Evolutionary conservation across 1,140 invertebrate species (phyloP).

Genomic region (Elysia chlorotica): DNA sequence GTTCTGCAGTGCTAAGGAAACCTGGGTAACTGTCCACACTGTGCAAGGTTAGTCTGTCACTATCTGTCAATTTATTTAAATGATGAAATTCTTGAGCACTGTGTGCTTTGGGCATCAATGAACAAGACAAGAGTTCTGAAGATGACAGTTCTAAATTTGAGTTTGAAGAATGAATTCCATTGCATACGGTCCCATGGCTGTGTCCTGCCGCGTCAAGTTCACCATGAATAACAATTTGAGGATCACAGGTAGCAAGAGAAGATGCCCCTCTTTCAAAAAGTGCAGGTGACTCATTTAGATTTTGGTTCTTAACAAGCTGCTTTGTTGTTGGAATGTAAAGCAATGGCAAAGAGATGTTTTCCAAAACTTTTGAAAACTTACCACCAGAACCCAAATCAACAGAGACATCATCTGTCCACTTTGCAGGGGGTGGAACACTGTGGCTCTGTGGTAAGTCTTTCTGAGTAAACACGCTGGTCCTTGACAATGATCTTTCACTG

Average conservation of each 20-base stretch:
- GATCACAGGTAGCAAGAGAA: too few species aligned
- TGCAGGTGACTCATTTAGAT: constrained; percentile 14
- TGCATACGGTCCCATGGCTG: constrained; percentile 8
- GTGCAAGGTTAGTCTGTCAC: constrained; percentile 40
- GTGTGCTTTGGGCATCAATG: constrained; percentile 22
- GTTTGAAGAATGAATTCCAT: constrained; percentile 10
- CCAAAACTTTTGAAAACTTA: constrained; percentile 48
- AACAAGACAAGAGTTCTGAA: constrained; percentile 8
- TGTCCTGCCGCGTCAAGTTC: constrained; percentile 10
- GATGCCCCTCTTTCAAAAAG: too few species aligned
- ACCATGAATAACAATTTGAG: neutral
- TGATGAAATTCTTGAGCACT: constrained; percentile 27
- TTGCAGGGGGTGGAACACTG: neutral
- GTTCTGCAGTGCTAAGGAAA: neutral
- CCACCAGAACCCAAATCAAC: constrained; percentile 42
- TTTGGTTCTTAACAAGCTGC: constrained; percentile 36
- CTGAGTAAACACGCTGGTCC: too few species aligned
- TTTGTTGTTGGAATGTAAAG: constrained; percentile 56
- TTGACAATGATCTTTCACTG: too few species aligned
- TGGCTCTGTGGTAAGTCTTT: neutral
- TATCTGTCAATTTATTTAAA: constrained; percentile 35
- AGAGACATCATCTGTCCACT: constrained; percentile 40
- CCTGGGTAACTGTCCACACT: constrained; percentile 38
- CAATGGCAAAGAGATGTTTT: constrained; percentile 49
- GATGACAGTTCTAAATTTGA: constrained; percentile 14